Conservation (phyloP, 2,113 vertebrate species). For the Daphoenositta chrysoptera region DNA sequence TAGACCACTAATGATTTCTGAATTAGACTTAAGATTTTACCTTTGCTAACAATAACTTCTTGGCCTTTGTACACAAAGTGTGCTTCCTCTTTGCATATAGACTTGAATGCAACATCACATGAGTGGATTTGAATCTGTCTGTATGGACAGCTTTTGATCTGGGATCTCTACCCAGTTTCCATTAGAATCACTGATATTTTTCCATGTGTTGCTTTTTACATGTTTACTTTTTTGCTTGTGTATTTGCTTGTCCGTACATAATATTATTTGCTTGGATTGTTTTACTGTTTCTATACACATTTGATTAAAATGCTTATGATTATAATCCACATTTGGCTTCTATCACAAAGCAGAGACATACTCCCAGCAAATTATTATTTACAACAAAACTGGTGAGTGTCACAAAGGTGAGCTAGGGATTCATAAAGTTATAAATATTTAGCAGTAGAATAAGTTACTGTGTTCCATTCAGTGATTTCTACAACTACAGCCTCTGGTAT, state of each 20-base stretch:
- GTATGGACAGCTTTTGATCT: background rate
- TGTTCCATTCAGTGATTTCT: background rate
- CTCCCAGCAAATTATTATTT: background rate
- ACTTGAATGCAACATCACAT: background rate
- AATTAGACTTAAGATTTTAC: background rate
- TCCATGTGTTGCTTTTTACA: background rate
- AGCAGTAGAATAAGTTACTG: background rate
- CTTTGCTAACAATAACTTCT: background rate
- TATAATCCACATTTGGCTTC: background rate
- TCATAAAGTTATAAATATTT: background rate
- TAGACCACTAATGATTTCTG: background rate
- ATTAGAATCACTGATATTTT: background rate
- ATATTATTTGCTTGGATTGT: background rate
- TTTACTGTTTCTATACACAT: background rate
- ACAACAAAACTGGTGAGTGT: background rate
- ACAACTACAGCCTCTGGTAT: background rate
- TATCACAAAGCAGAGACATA: background rate
- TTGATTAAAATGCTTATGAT: background rate
- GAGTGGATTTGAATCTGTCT: background rate
- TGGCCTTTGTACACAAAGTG: background rate
- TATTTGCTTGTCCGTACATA: background rate
- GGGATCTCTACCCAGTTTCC: background rate
- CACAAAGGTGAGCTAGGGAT: background rate
- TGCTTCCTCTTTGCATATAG: background rate
- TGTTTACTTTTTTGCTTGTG: background rate